Evolutionary conservation across 2,797 vertebrate genomes (phyloP), one percentile per base, ranked within the genome.

Genomic region (Myotis findleyi): DNA sequence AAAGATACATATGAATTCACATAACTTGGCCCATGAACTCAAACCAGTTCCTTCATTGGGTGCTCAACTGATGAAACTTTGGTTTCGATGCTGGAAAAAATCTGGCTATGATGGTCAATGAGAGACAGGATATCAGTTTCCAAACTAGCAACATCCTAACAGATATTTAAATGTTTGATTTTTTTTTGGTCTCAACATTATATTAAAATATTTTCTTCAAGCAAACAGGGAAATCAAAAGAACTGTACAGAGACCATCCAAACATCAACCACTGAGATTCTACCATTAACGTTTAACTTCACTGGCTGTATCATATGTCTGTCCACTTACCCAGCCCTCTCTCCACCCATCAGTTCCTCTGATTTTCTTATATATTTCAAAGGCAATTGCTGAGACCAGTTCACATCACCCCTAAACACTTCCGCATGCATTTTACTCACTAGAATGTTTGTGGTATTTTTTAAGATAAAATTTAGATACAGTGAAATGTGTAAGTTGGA

Each of bases 271-370:
- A 20, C 49, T 6, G 30, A n/a, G 18, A 62, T 33, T 59, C 44
- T 25, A 38, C 16, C 36, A 3, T 17, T 7, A 23, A 20, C 0
- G 8, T 33, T 38, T 23, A 44, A 21, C 53, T n/a, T 38, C 2
- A 69, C 16, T 3, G 6, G 18, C 36, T 57, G 72, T 73, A 5
- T 89, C 80, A 25, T 16, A 4, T 11, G 0, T 27, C n/a, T 66
- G 0, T 33, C 3, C 30, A 3, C 17, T 59, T 23, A 18, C 30
- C 8, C 5, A 12, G 6, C 49, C 38, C 8, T 77, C n/a, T 51
- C 47, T 57, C 27, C 23, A 23, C 55, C 64, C 30, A 12, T 36
- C 23, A 47, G 0, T 9, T 18, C 62, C 5, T 64, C 44, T 87
- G 18, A 21, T 18, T 87, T 81, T 83, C 17, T 33, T 27, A 16